These are phyloP conservation scores for Leptarthrus brevirostris DNA, from an alignment of 2,888 invertebrate species.

Conservation along the genomic window DNA sequence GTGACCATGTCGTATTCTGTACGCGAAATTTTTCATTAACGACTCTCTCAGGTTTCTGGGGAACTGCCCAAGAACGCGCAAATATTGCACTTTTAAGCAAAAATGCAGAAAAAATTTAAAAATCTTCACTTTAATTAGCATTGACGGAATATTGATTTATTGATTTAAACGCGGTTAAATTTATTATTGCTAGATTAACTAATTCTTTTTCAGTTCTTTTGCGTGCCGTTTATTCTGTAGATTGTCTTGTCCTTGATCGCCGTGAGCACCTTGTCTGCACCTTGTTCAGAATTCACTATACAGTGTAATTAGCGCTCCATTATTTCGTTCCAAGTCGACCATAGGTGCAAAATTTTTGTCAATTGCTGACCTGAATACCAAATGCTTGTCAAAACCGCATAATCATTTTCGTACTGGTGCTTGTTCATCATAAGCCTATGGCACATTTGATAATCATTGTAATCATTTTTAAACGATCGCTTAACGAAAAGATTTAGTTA, in stretches of 20 bases:
- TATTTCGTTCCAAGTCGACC: neutral
- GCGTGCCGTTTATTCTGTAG: neutral
- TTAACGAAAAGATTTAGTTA: too few relatives aligned
- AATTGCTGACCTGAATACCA: too few relatives aligned
- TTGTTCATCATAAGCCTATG: too few relatives aligned
- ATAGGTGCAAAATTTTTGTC: too few relatives aligned
- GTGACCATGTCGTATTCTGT: constrained; percentile 29
- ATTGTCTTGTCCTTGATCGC: neutral
- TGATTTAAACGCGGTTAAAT: constrained; percentile 15
- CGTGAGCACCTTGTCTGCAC: neutral
- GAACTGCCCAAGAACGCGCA: constrained; percentile 17
- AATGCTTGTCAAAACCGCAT: too few relatives aligned
- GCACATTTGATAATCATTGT: too few relatives aligned
- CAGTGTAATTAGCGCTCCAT: neutral
- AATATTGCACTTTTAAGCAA: neutral
- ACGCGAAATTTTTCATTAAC: constrained; percentile 35
- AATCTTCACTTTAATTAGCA: constrained; percentile 6
- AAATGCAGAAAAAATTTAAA: neutral
- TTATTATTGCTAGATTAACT: constrained; percentile 1
- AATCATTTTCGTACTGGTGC: too few relatives aligned
- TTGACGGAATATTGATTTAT: constrained; percentile 13
- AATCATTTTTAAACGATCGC: too few relatives aligned
- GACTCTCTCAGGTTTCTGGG: constrained; percentile 23
- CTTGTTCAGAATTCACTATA: neutral
- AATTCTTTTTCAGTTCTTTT: neutral